Evolutionary conservation across 2,113 vertebrate species (phyloP).

Genomic region (Boleophthalmus pectinirostris): DNA sequence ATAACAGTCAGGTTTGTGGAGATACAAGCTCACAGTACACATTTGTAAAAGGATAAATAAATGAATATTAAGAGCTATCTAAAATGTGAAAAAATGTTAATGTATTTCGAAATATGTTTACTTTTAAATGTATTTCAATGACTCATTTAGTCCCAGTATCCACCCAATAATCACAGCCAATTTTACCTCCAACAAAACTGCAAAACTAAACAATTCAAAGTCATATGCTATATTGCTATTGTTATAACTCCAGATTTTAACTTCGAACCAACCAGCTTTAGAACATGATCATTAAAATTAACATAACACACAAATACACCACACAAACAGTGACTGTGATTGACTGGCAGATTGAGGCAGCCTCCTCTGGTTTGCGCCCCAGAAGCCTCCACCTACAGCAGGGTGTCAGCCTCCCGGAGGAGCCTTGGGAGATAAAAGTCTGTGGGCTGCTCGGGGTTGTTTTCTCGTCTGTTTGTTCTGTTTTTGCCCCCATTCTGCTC

Average conservation of each 20-base stretch:
- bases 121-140: too few relatives aligned
- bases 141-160: too few relatives aligned
- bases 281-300: neutral
- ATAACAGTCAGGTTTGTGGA: too few relatives aligned
- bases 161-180: neutral
- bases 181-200: neutral
- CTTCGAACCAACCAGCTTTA: neutral
- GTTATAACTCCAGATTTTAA: neutral
- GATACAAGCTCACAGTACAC: too few relatives aligned
- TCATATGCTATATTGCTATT: too few relatives aligned
- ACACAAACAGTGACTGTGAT: slow-evolving; percentile 36
- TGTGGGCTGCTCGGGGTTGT: slow-evolving; percentile 33
- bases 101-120: too few relatives aligned
- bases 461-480: slow-evolving; percentile 50
- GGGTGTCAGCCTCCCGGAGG: slow-evolving; percentile 20
- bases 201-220: neutral
- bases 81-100: too few relatives aligned
- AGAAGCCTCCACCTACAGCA: slow-evolving; percentile 40
- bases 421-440: slow-evolving; percentile 53
- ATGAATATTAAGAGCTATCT: too few relatives aligned
- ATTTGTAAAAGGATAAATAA: too few relatives aligned
- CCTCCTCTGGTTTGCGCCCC: slow-evolving; percentile 30
- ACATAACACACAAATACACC: slow-evolving; percentile 19
- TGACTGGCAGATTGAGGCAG: slow-evolving; percentile 53
- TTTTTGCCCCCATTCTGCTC: slow-evolving; percentile 56